Evolutionary conservation across 2,888 invertebrate species (phyloP), one percentile per base, ranked within the genome.

Genomic region (Cyaniris semiargus): DNA sequence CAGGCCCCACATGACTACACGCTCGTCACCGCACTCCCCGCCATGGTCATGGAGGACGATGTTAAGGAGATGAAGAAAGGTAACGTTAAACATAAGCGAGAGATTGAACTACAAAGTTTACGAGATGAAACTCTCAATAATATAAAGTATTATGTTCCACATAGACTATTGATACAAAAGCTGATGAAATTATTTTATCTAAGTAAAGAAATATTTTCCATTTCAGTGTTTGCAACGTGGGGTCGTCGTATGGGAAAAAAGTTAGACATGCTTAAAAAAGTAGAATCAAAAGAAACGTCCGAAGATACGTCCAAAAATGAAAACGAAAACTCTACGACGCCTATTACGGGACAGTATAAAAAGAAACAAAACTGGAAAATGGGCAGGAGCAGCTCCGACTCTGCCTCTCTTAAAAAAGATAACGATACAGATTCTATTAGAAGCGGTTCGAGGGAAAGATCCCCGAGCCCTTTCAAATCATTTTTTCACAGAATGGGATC

Each of bases 191-290:
- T 1, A 0, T 60, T 60, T 21, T 13, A 60, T 13, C 23, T 60
- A 13, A 60, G 4, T 0, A 23, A 23, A 3, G 0, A 23, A n/a
- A n/a, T n/a, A n/a, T 23, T 56, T 70, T 82, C 81, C 70, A 70
- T 91, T 94, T 78, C 93, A 96, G 96, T 96, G 85, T 93, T 95
- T 82, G 95, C 96, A 80, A 96, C 96, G 82, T 97, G 97, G 97
- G 96, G 97, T 84, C 95, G 96, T 80, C 95, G 96, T 81, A 96
- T 97, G 96, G 96, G 97, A 81, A 96, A 96, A 83, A 97, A 96
- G 88, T 92, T 97, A 84, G 97, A 97, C 84, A 95, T 96, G 85
- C 93, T 97, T 79, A 96, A 96, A 82, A 95, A 96, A 82, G 90
- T 95, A 77, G 96, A 96, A 77, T 89, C 95, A 70, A 95, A 96